Evolutionary conservation across 2,888 invertebrate species (phyloP), one percentile per base, ranked within the genome.

Genomic region (Tipula lateralis): DNA sequence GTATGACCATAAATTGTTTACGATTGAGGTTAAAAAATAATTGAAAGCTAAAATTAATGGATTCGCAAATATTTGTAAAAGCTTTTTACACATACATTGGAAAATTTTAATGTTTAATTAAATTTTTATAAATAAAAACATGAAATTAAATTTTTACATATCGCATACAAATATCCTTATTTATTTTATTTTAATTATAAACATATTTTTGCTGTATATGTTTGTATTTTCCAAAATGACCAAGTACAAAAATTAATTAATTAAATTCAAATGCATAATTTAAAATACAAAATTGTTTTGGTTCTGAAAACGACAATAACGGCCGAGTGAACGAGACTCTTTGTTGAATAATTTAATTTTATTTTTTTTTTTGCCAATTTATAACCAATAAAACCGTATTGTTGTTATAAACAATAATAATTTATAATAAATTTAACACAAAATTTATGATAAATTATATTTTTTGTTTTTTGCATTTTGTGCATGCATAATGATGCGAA

Each of bases 401-500:
- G 66, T 66, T 66, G n/a, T 1, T 24, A 24, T 66, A 24, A 5
- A 7, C 50, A 7, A 50, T 7, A 3, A 39, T 39, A 24, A 24
- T 24, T 66, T 66, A 66, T 66, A 24, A 66, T 66, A 66, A 66
- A 66, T 66, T 66, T 66, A 24, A 66, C 66, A 66, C 12, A 24
- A 66, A 66, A 66, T 66, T 66, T 66, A 66, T 66, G 66, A 66
- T 66, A 24, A 66, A 66, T 24, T 9, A 50, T 50, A 16, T 50
- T 50, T 16, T 39, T 39, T 39, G 9, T 32, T 32, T 32, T 32
- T 4, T 32, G 32, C 6, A 6, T 32, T 32, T 7, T 50, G 44
- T 66, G 66, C 24, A 24, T 66, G 66, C 66, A 66, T 66, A 66
- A 66, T 66, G 66, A 66, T 66, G 66, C 66, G 66, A 66, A 66